phyloP scores from a whole-genome alignment of 2,113 vertebrate species.

The Toxotes jaculatrix region DNA sequence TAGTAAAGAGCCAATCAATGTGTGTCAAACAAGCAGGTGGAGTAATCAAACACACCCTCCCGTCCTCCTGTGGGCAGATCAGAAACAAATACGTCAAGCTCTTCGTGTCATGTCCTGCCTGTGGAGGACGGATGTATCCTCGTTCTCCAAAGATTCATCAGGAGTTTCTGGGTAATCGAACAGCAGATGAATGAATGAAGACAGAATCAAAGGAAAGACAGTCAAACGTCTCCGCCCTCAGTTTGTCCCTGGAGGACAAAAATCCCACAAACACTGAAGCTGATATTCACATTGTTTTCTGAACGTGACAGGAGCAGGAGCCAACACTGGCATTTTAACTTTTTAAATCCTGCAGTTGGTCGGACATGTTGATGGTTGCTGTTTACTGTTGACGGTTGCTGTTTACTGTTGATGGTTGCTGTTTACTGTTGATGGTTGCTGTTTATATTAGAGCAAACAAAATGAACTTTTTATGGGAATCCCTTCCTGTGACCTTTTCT shows the following conservation, averaged over 20 bases:
- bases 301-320: background rate
- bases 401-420: too few relatives aligned
- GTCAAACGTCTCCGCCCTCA: background rate
- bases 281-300: slow-evolving; percentile 10
- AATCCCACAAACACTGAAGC: background rate
- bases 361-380: too few relatives aligned
- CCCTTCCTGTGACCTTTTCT: background rate
- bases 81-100: slow-evolving; percentile 25
- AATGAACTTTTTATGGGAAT: background rate
- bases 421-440: too few relatives aligned
- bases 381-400: too few relatives aligned
- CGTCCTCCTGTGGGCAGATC: background rate
- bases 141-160: slow-evolving; percentile 4
- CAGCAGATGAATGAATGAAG: background rate
- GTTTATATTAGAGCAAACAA: too few relatives aligned
- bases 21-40: slow-evolving; percentile 18
- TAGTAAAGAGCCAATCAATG: slow-evolving; percentile 17
- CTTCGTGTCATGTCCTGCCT: background rate
- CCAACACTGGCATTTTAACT: background rate
- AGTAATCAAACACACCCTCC: background rate
- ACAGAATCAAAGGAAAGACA: background rate
- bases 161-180: slow-evolving; percentile 4
- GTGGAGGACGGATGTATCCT: background rate
- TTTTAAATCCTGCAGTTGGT: too few relatives aligned
- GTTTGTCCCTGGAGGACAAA: slow-evolving; percentile 14